These are phyloP conservation scores for Takifugu bimaculatus DNA, from an alignment of 2,113 vertebrate genomes.

Conservation along the genomic window DNA sequence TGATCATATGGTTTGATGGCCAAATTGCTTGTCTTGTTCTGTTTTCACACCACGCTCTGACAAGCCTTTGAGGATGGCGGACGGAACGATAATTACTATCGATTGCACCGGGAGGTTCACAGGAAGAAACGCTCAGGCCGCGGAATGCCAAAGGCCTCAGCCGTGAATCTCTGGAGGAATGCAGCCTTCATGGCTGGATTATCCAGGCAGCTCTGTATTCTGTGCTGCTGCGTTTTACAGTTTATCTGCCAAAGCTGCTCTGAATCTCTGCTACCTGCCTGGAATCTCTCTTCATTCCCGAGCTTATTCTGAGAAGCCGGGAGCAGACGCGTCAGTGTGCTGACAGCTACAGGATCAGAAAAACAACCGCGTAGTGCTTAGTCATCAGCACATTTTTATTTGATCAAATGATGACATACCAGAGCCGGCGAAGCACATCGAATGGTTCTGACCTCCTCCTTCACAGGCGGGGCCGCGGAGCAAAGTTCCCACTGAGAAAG, in stretches of 20 bases:
- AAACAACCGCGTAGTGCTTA: constrained; percentile 40
- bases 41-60: constrained; percentile 71
- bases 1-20: constrained; percentile 70
- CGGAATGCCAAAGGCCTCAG: constrained; percentile 50
- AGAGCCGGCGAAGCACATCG: constrained; percentile 29
- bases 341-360: constrained; percentile 46
- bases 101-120: constrained; percentile 57
- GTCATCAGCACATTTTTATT: constrained; percentile 67
- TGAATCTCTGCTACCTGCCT: constrained; percentile 71
- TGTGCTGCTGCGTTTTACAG: constrained; percentile 58
- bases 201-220: constrained; percentile 67
- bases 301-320: constrained; percentile 64
- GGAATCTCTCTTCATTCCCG: constrained; percentile 62
- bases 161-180: constrained; percentile 57
- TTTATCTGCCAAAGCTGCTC: constrained; percentile 74
- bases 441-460: constrained; percentile 37
- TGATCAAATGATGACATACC: constrained; percentile 69
- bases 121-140: constrained; percentile 41
- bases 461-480: constrained; percentile 4
- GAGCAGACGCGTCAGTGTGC: constrained; percentile 41
- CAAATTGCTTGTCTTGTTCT: constrained; percentile 73
- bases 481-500: constrained; percentile 1
- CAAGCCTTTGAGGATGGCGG: constrained; percentile 72
- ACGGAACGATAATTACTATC: constrained; percentile 63
- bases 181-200: constrained; percentile 60